These are phyloP conservation scores for Tachina grossa DNA, from an alignment of 2,888 invertebrate species.

Conservation along the genomic window DNA sequence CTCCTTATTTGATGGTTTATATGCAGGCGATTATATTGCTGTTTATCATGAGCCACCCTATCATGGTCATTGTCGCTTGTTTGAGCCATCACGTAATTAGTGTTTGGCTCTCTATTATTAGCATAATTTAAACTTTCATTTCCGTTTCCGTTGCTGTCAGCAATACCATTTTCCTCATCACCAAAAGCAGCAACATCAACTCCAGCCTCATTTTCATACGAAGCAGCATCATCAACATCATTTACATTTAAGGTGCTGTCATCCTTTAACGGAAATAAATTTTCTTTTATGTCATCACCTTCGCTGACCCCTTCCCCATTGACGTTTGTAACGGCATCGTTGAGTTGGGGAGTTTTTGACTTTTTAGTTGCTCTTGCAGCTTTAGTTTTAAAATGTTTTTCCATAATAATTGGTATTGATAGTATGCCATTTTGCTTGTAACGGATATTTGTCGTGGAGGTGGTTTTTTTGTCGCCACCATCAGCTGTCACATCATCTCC, in stretches of 20 bases:
- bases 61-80: conserved; percentile 21
- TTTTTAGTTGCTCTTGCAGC: conserved; percentile 14
- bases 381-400: conserved; percentile 46
- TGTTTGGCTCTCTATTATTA: conserved; percentile 50
- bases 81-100: conserved; percentile 50
- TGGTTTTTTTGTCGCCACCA: conserved; percentile 1
- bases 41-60: neutral
- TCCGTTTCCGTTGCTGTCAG: conserved; percentile 55
- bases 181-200: conserved; percentile 5
- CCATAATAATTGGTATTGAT: conserved; percentile 39
- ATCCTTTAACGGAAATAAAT: conserved; percentile 61
- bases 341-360: conserved; percentile 6
- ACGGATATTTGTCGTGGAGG: conserved; percentile 52
- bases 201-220: conserved; percentile 17
- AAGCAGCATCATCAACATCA: neutral
- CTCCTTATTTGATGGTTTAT: neutral
- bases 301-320: conserved; percentile 4
- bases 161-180: conserved; percentile 57
- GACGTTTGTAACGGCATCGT: neutral
- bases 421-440: conserved; percentile 46
- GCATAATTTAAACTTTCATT: conserved; percentile 65
- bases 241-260: conserved; percentile 44
- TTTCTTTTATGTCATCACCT: conserved; percentile 32
- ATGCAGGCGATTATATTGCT: conserved; percentile 18
- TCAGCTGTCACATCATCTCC: neutral